Percentiles rank a stretch among this genome's conserved stretches.
These are phyloP conservation scores for Paguma larvata DNA, from an alignment of 2,797 vertebrate species.

Conservation along the genomic window DNA sequence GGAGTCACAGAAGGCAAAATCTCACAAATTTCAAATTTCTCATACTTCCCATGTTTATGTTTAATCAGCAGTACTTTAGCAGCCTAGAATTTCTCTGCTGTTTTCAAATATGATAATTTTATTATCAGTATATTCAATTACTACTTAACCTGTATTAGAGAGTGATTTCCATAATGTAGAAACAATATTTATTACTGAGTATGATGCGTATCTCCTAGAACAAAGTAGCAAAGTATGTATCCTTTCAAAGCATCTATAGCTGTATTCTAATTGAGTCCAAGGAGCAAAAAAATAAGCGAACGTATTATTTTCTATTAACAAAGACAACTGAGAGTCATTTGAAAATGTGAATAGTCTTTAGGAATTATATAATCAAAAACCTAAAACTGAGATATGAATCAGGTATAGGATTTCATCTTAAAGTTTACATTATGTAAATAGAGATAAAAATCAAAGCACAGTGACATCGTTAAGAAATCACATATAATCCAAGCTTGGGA, in stretches of 20 bases:
- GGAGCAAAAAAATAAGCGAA: neutral
- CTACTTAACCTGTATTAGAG: neutral
- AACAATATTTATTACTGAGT: neutral
- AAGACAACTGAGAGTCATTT: neutral
- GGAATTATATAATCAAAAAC: neutral
- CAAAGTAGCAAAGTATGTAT: slow-evolving; percentile 9
- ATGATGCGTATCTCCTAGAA: neutral
- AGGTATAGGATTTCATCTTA: neutral
- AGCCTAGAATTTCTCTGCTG: neutral
- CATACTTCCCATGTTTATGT: neutral
- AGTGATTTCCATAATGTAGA: neutral
- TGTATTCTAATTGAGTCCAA: neutral
- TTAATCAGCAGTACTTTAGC: neutral
- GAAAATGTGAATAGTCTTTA: neutral
- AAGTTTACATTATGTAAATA: neutral
- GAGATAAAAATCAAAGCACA: neutral
- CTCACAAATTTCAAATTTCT: neutral
- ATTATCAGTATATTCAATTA: neutral
- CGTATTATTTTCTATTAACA: neutral
- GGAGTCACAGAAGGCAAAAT: neutral
- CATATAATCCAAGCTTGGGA: neutral
- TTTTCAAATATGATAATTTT: slow-evolving; percentile 44
- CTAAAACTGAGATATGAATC: neutral
- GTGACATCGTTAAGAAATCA: neutral
- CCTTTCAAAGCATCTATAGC: neutral